Percentiles rank a stretch among this genome's conserved stretches.
Conservation (phyloP, 2,797 vertebrate genomes). For the Centropyge bicolor region DNA sequence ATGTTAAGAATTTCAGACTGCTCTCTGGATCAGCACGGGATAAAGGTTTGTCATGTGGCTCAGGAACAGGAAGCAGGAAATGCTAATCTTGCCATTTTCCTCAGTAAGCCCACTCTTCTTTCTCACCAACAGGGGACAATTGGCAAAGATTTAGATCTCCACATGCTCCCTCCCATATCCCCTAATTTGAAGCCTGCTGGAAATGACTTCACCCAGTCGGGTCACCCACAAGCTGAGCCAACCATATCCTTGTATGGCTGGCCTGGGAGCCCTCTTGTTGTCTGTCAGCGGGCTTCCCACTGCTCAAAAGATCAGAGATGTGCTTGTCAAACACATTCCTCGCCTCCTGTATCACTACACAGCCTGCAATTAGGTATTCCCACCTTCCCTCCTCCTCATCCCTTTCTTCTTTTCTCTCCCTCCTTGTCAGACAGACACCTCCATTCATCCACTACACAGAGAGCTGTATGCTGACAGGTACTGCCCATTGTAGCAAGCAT, state of each 20-base stretch:
- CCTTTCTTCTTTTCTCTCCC: constrained; percentile 35
- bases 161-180: constrained; percentile 12
- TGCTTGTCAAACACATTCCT: constrained; percentile 79
- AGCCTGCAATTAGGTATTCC: constrained; percentile 78
- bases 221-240: constrained; percentile 38
- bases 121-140: background rate
- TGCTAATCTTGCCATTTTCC: no score
- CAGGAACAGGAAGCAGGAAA: constrained; percentile 14
- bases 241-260: constrained; percentile 20
- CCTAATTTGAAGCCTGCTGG: constrained; percentile 39
- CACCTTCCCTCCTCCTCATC: constrained; percentile 50
- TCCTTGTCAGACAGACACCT: constrained; percentile 63
- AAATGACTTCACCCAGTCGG: constrained; percentile 45
- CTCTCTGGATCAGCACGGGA: background rate
- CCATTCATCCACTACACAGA: constrained; percentile 64
- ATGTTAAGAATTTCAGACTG: background rate
- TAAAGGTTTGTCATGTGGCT: background rate
- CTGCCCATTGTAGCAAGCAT: constrained; percentile 44
- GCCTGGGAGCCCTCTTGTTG: constrained; percentile 38
- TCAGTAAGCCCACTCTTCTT: background rate
- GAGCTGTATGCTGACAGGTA: constrained; percentile 61
- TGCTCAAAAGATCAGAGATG: constrained; percentile 61
- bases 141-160: constrained; percentile 10
- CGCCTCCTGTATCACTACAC: constrained; percentile 68
- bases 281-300: constrained; percentile 45